Evolutionary conservation across 2,888 invertebrate species (phyloP).

Genomic region (Aphidius colemani): DNA sequence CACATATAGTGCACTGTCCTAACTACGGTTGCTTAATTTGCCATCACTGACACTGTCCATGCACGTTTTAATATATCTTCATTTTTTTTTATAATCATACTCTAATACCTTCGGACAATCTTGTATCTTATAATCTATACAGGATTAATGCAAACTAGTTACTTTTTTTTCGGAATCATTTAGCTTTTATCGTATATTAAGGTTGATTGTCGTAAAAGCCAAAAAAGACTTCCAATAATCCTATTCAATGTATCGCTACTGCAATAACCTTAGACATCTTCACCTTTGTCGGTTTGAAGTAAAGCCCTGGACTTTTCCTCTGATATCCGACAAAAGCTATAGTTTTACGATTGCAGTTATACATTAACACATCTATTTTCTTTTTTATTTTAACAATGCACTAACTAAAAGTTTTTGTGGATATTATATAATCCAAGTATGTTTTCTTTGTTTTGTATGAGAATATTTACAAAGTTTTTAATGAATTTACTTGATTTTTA

Average conservation of each 20-base stretch:
- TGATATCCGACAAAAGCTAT: constrained; percentile 27
- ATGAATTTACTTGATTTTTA: not conserved
- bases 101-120: too few species aligned
- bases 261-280: constrained; percentile 13
- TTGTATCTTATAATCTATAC: too few species aligned
- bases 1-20: constrained; percentile 26
- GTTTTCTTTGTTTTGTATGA: constrained; percentile 10
- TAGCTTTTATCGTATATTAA: constrained; percentile 51
- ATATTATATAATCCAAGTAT: constrained; percentile 6
- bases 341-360: constrained; percentile 38
- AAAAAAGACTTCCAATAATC: constrained; percentile 1
- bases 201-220: constrained; percentile 40
- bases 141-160: too few species aligned
- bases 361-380: constrained; percentile 25
- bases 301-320: constrained; percentile 2
- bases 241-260: constrained; percentile 12
- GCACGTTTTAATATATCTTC: not conserved
- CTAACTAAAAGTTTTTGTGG: not conserved
- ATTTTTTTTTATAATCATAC: too few species aligned
- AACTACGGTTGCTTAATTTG: constrained; percentile 1
- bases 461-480: not conserved
- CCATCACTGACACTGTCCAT: constrained; percentile 11
- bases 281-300: constrained; percentile 5
- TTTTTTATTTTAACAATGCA: constrained; percentile 3
- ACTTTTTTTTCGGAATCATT: constrained; percentile 15